Evolutionary conservation across 2,113 vertebrate species (phyloP).

Genomic region (Candoia aspera): DNA sequence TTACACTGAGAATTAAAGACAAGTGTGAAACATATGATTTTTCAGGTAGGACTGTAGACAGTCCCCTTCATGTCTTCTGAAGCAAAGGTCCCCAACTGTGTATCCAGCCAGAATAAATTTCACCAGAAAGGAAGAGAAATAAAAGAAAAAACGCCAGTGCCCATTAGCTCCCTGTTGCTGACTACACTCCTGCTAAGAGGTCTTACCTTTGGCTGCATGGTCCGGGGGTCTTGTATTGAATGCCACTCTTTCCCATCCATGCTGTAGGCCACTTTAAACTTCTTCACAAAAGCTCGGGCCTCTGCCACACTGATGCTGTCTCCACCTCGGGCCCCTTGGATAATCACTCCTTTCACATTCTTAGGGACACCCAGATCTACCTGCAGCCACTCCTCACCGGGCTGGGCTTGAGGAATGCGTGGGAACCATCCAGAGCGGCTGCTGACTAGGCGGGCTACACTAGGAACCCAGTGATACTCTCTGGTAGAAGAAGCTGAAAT

Average conservation of each 20-base stretch:
- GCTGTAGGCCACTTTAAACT: conserved; percentile 94
- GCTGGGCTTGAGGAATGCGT: conserved; percentile 84
- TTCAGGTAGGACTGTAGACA: no score
- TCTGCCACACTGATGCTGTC: conserved; percentile 87
- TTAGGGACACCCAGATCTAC: conserved; percentile 88
- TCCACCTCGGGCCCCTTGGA: conserved; percentile 92
- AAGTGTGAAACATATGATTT: neutral
- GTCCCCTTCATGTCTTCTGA: neutral
- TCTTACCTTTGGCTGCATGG: conserved; percentile 88
- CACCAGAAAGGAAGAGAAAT: neutral
- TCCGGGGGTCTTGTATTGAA: conserved; percentile 87
- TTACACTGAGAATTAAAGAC: neutral
- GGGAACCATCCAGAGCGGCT: conserved; percentile 96
- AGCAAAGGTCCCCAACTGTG: neutral
- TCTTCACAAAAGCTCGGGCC: conserved; percentile 92
- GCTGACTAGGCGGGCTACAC: conserved; percentile 90
- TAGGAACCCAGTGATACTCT: conserved; percentile 92
- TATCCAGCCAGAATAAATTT: neutral
- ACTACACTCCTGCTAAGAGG: neutral
- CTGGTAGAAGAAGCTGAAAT: conserved; percentile 92
- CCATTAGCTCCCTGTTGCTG: neutral
- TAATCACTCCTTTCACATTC: conserved; percentile 89
- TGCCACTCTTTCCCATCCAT: conserved; percentile 92
- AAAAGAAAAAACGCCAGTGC: neutral
- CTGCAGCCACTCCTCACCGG: conserved; percentile 95